Conservation (phyloP, 2,113 vertebrate genomes). For the Ammospiza caudacuta region DNA sequence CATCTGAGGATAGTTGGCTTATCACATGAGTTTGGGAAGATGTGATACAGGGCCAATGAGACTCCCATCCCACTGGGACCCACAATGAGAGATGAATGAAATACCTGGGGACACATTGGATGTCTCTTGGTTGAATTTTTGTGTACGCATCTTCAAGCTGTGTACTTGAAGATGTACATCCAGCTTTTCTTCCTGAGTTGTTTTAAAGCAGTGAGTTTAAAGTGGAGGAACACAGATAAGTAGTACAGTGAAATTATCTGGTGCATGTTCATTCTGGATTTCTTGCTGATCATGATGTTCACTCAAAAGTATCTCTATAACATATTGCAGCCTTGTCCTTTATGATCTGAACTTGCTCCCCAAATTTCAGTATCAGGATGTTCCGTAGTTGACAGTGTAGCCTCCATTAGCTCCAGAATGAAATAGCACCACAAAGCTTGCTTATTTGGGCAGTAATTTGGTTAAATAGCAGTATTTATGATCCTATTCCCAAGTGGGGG, state of each 20-base stretch:
- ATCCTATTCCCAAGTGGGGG: not conserved
- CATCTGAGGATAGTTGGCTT: not conserved
- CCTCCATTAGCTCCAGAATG: not conserved
- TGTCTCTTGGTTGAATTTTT: not conserved
- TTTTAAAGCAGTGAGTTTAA: not conserved
- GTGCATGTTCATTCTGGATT: not conserved
- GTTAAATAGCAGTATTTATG: not conserved
- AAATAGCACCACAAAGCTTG: not conserved
- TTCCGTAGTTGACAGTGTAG: not conserved
- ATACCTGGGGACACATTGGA: accelerated
- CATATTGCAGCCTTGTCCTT: not conserved
- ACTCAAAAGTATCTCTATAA: not conserved
- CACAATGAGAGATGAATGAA: not conserved
- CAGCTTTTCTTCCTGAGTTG: not conserved
- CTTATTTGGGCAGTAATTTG: constrained; percentile 4
- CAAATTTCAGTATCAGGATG: not conserved
- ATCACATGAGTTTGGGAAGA: not conserved
- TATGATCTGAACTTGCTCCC: not conserved
- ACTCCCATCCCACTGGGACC: not conserved
- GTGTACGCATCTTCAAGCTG: not conserved
- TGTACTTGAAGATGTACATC: no score
- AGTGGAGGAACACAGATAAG: not conserved
- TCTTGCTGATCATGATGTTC: not conserved
- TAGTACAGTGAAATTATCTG: not conserved
- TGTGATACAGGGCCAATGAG: not conserved